Percentiles rank a stretch among this genome's conserved stretches.
phyloP scores from a whole-genome alignment of 2,113 vertebrate species.

The Austrofundulus limnaeus region DNA sequence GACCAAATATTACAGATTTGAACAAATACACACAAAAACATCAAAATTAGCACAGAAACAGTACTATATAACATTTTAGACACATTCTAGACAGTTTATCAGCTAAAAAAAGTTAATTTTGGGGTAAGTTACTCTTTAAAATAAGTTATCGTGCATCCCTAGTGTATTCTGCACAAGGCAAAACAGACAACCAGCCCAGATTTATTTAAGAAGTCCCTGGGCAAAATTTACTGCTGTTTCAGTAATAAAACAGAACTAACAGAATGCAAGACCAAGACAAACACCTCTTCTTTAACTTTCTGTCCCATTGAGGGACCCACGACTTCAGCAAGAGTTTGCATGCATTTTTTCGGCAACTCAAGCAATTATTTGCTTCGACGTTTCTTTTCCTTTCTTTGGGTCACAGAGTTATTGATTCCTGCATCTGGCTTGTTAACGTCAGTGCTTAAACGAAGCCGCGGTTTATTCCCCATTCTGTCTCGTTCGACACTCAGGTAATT shows the following conservation, averaged over 20 bases:
- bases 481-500: conserved; percentile 50
- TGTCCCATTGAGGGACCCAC: conserved; percentile 27
- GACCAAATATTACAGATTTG: no score
- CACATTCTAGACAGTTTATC: no score
- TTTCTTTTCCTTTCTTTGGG: conserved; percentile 34
- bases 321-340: conserved; percentile 52
- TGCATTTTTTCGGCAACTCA: conserved; percentile 70
- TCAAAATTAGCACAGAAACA: no score
- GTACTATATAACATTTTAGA: no score
- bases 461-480: conserved; percentile 52
- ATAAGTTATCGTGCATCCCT: no score
- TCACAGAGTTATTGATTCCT: conserved; percentile 74
- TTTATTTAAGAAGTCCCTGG: conserved; percentile 60
- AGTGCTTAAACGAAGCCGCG: conserved; percentile 37
- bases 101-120: no score
- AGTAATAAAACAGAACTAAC: conserved; percentile 61
- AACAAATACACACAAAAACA: no score
- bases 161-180: conserved; percentile 40
- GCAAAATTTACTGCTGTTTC: conserved; percentile 64
- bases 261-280: conserved; percentile 59
- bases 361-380: conserved; percentile 59
- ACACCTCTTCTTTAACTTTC: conserved; percentile 52
- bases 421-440: conserved; percentile 31
- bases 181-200: conserved; percentile 25
- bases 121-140: no score